Percentiles rank a stretch among this genome's conserved stretches.
phyloP scores from a whole-genome alignment of 2,797 vertebrate species.

The Enteromius viviparus region DNA sequence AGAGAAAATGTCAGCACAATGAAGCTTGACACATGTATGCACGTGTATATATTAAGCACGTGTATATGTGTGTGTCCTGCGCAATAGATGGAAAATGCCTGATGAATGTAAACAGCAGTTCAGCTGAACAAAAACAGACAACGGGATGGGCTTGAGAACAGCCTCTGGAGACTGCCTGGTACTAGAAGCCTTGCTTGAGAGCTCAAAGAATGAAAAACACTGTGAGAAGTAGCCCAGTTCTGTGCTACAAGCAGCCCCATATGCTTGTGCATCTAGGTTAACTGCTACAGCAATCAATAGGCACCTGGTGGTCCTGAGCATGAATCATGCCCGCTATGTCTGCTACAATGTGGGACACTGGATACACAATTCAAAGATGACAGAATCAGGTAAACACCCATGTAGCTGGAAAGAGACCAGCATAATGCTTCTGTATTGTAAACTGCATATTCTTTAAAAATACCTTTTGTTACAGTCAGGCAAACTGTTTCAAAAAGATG shows the following conservation, averaged over 20 bases:
- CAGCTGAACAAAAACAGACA: conserved; percentile 31
- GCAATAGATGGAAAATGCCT: conserved; percentile 25
- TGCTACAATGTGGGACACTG: neutral
- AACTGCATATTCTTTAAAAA: neutral
- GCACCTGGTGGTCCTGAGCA: neutral
- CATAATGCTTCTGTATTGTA: neutral
- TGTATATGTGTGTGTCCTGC: neutral
- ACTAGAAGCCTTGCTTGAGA: conserved; percentile 1
- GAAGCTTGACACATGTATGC: neutral
- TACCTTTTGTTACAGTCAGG: neutral
- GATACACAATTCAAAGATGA: neutral
- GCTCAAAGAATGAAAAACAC: conserved; percentile 15
- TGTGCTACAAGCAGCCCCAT: neutral
- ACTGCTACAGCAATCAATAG: neutral
- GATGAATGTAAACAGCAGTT: conserved; percentile 31
- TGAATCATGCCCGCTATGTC: neutral
- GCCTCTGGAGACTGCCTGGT: neutral
- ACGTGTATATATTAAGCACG: neutral
- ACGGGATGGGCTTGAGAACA: neutral
- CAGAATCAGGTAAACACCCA: neutral
- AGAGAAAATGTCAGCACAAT: conserved; percentile 51
- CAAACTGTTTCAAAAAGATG: neutral
- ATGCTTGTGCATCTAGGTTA: neutral
- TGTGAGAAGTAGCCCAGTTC: neutral
- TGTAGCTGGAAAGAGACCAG: neutral